Base-by-base conservation (phyloP, 2,797 vertebrate genomes). In the Cirrhinus mrigala region DNA sequence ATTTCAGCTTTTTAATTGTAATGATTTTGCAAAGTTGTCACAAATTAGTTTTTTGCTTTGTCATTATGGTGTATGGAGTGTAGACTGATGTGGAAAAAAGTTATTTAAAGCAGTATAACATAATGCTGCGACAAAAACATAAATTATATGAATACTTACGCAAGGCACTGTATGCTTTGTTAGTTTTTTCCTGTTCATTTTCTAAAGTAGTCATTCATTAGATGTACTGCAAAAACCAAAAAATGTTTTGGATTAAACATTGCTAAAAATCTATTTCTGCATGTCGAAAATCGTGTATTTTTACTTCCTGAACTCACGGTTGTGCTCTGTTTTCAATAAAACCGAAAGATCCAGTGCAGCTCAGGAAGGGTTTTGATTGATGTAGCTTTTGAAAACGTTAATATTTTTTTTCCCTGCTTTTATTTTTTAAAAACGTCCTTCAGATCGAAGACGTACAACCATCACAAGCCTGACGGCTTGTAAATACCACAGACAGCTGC, bases 401-500 rank as follows among this genome's bases (percentile, higher is more conserved):
- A 46, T 27, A 48, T 33, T 20, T 50, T 20, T 50, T 58, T 24
- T 40, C 27, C 20, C 1, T 56, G 50, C 50, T 29, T 68, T 82
- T 58, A 29, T 60, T 29, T 46, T 46, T 46, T 60, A 6, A 15
- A 64, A 29, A 3, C 15, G 6, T 74, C 12, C 18, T 33, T 62
- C 46, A 54, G 18, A 56, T 33, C n/a, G 27, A 44, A 70, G 2
- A 44, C 48, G 66, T 27, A n/a, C 62, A 52, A 40, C 46, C 20
- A 37, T 54, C 79, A 37, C 50, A 78, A 78, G 58, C 60, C 74
- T 83, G 60, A 16, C 37, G 8, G 33, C 73, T 78, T 70, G 24
- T 60, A 50, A 88, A 74, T 81, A 77, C 83, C 84, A 82, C 71
- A 81, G 81, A 68, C 83, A 46, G 81, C 85, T 70, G 9, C 50